Conservation (phyloP, 2,888 invertebrate genomes). For the Nudaria mundana region DNA sequence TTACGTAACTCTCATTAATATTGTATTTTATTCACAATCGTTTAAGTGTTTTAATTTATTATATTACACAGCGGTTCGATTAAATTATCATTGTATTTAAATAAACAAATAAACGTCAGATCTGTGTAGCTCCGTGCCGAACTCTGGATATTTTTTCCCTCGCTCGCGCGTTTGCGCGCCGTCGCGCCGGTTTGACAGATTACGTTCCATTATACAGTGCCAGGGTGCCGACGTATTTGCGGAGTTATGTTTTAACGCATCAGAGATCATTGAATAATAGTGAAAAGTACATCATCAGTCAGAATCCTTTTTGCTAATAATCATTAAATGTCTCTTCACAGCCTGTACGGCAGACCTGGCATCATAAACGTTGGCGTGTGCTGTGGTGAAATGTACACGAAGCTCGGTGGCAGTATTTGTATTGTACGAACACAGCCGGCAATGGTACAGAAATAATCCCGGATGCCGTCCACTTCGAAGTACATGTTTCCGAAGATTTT, state of each 20-base stretch:
- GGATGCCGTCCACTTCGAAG: slow-evolving; percentile 89
- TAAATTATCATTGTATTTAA: slow-evolving; percentile 18
- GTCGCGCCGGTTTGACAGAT: slow-evolving; percentile 12
- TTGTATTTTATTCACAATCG: slow-evolving; percentile 15
- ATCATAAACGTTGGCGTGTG: slow-evolving; percentile 79
- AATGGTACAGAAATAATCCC: slow-evolving; percentile 89
- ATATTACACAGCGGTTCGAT: slow-evolving; percentile 18
- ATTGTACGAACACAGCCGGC: slow-evolving; percentile 82
- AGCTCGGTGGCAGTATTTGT: slow-evolving; percentile 86
- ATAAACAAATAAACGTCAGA: slow-evolving; percentile 23
- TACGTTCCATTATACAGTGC: too few relatives aligned
- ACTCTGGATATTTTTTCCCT: slow-evolving; percentile 38
- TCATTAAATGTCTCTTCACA: slow-evolving; percentile 55
- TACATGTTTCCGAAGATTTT: slow-evolving; percentile 94
- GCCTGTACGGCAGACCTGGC: slow-evolving; percentile 70
- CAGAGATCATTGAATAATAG: too few relatives aligned
- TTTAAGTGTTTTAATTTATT: slow-evolving; percentile 19
- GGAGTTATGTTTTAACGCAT: background rate
- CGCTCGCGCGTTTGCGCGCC: slow-evolving; percentile 26
- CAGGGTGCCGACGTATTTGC: background rate
- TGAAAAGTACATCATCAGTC: too few relatives aligned
- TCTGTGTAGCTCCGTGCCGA: slow-evolving; percentile 11
- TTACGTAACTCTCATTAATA: slow-evolving; percentile 12
- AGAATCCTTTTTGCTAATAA: background rate
- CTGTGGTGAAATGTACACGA: slow-evolving; percentile 82